Evolutionary conservation across 2,888 invertebrate genomes (phyloP), one percentile per base, ranked within the genome.

Genomic region (Bellardia pandia): DNA sequence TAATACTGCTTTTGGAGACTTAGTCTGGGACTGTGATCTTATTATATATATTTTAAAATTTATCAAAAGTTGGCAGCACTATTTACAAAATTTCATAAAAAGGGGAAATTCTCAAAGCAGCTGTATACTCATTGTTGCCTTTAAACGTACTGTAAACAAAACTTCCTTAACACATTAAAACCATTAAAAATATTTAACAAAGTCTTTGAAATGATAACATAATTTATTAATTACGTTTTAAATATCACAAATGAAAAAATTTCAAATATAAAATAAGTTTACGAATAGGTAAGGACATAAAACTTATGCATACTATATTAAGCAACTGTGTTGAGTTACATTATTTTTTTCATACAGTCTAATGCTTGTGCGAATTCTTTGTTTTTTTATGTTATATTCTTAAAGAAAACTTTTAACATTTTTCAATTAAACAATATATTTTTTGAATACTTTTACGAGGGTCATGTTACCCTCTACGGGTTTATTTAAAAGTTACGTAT

Each of bases 381-480:
- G 72, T 85, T 85, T 78, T 74, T 83, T 83, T 78, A 68, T 74
- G 62, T 51, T 69, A 62, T 30, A 51, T 71, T 23, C 42, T 16
- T 3, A 33, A 37, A 53, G 51, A 68, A 66, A 66, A 30, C 23
- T 30, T 56, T 42, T 45, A 68, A 60, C 3, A 4, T 6, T 37
- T 81, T 76, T 62, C 23, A 42, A 33, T 66, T 53, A 72, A 81
- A 64, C 53, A 69, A 80, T 9, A 66, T 69, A 16, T 33, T 64
- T 58, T 66, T 42, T 71, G n/a, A n/a, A 13, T 68, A 33, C 23
- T 30, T 74, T 3, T 16, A 72, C 37, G 45, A 93, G 94, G 82
- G 69, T 56, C 93, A 98, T 98, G 98, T 95, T 98, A 91, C 97
- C 98, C 58, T 97, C 98, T 84, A 97, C 97, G 90, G 98, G 98